Percentiles rank a stretch among this genome's conserved stretches.
These are phyloP conservation scores for Halocynthia aurantium DNA, from an alignment of 23 tunicate species.

Conservation along the genomic window DNA sequence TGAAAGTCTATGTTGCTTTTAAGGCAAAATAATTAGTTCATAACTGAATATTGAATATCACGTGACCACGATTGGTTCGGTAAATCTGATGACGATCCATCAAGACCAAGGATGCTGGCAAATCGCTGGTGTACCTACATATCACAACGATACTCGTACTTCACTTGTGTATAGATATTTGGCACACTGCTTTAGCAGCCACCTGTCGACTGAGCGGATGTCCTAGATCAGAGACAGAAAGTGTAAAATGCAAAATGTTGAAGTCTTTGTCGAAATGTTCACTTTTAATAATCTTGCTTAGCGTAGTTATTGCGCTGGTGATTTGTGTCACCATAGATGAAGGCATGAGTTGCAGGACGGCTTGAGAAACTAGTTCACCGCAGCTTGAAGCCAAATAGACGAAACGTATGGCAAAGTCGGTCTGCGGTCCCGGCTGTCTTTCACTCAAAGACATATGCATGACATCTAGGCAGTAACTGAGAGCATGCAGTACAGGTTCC, in stretches of 20 bases:
- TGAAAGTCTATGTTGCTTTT: too few relatives aligned
- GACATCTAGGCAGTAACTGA: conserved; percentile 18
- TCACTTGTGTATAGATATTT: conserved; percentile 9
- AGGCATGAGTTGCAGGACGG: conserved; percentile 64
- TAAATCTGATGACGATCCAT: too few relatives aligned
- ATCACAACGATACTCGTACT: too few relatives aligned
- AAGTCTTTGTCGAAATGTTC: conserved; percentile 8
- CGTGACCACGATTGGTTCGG: too few relatives aligned
- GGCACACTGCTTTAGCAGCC: conserved; percentile 65
- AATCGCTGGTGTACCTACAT: too few relatives aligned
- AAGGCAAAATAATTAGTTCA: too few relatives aligned
- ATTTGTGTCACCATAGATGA: conserved; percentile 33
- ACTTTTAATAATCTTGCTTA: conserved; percentile 20
- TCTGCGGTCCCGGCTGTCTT: conserved; percentile 20
- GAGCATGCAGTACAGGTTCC: conserved; percentile 10
- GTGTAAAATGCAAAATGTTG: conserved; percentile 22
- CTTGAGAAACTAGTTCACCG: conserved; percentile 55
- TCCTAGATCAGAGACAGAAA: conserved; percentile 77
- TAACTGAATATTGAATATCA: too few relatives aligned
- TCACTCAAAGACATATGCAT: conserved; percentile 5
- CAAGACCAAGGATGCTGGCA: too few relatives aligned
- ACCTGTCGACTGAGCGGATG: conserved; percentile 51
- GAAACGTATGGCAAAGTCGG: conserved; percentile 51
- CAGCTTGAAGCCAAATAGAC: conserved; percentile 38
- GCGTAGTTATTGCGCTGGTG: conserved; percentile 21